Percentiles rank a stretch among this genome's conserved stretches.
Conservation (phyloP, 2,797 vertebrate genomes). For the Manis javanica region DNA sequence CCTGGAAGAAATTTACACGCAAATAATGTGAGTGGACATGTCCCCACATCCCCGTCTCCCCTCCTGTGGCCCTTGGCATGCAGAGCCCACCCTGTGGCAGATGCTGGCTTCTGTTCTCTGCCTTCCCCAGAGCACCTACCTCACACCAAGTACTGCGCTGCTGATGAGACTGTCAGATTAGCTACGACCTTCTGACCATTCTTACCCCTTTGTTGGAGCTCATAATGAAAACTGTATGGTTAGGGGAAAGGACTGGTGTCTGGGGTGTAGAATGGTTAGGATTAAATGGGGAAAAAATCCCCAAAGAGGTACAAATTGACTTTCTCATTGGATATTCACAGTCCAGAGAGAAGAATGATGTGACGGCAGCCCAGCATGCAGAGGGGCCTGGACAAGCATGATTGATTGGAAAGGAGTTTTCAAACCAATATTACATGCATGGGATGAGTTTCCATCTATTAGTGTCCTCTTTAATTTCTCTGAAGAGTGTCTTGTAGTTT, state of each 20-base stretch:
- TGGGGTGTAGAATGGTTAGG: not conserved
- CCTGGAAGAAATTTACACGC: conserved; percentile 84
- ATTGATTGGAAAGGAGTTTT: not conserved
- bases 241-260: not conserved
- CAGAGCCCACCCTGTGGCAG: not conserved
- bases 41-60: no score
- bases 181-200: not conserved
- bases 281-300: not conserved
- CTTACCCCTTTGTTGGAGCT: not conserved
- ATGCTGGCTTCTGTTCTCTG: not conserved
- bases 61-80: not conserved
- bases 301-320: not conserved
- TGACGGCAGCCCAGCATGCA: rapidly evolving
- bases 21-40: not conserved
- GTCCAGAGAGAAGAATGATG: no score
- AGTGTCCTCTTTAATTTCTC: no score
- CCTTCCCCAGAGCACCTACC: no score
- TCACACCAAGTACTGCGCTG: not conserved
- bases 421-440: no score
- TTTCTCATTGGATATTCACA: not conserved
- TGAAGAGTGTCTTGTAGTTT: no score
- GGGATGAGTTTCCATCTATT: no score
- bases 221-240: not conserved
- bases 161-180: not conserved
- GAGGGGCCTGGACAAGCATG: rapidly evolving